These are phyloP conservation scores for Xerus inauris DNA, from an alignment of 2,113 vertebrate species.

Conservation along the genomic window DNA sequence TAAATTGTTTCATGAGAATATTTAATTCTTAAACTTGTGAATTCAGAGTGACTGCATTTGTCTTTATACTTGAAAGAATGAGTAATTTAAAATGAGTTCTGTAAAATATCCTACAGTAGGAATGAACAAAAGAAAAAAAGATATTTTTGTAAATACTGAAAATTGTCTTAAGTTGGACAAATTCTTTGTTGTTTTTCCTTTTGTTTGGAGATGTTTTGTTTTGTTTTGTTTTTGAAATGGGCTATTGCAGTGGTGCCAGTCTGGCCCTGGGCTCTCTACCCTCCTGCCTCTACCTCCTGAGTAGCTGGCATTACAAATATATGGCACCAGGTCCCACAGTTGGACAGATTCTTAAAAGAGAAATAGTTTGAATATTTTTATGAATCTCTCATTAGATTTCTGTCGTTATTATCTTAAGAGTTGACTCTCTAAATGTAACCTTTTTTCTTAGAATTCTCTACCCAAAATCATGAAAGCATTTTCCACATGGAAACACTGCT, in stretches of 20 bases:
- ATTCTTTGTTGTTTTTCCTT: background rate
- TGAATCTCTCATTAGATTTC: background rate
- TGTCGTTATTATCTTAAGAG: background rate
- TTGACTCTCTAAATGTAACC: background rate
- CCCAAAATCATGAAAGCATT: background rate
- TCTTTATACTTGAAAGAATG: background rate
- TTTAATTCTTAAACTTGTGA: conserved; percentile 41
- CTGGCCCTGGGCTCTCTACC: background rate
- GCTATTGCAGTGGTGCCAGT: background rate
- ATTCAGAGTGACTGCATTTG: background rate
- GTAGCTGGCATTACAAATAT: background rate
- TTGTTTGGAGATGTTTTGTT: too few relatives aligned
- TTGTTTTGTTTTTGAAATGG: background rate
- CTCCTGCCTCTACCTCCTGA: background rate
- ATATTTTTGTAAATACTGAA: background rate
- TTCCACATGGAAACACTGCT: background rate
- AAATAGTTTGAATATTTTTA: background rate
- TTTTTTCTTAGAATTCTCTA: background rate
- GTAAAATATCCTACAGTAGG: background rate
- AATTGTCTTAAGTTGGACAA: background rate
- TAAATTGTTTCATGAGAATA: background rate
- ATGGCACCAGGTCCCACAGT: background rate
- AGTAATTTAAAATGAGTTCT: background rate
- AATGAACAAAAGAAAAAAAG: background rate
- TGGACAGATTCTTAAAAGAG: background rate